Evolutionary conservation across 2,113 vertebrate species (phyloP), one percentile per base, ranked within the genome.

Genomic region (Solea solea): DNA sequence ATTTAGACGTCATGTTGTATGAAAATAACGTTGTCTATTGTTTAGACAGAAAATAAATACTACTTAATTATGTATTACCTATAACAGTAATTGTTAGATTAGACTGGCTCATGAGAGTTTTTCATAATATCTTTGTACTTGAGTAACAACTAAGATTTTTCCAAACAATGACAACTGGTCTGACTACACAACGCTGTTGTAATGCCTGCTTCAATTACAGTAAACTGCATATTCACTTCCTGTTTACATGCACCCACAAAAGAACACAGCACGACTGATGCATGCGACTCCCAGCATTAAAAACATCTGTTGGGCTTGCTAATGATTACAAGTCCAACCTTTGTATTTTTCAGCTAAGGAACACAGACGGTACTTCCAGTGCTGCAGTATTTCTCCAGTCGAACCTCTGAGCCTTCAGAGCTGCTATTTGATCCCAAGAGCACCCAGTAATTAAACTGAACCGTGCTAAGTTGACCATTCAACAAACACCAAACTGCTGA

Each of bases 241-340:
- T 85, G 75, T 80, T 83, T 83, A 78, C 56, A 55, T 59, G n/a
- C 15, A 55, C 21, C 8, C 48, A 34, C 15, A 28, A 7, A 4
- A 52, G 44, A 73, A 39, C 55, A 50, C 6, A 34, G 14, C 16
- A 9, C 1, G 9, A 13, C 9, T 13, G 34, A 21, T 1, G 21
- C 21, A 55, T 34, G 48, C 7, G 27, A 10, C 15, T 44, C 7
- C 9, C 1, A 10, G 9, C 15, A 16, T n/a, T 27, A 15, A 50
- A 61, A 64, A 54, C 7, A 42, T 39, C 10, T 56, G 39, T 53
- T 21, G 13, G 25, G 9, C 12, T 60, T 44, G 8, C 14, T 46
- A 15, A 27, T 48, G 9, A 9, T 16, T 9, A n/a, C 8, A 41
- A 41, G 5, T 5, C 41, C 39, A 16, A 58, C 11, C 15, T 16